Base-by-base conservation (phyloP, 2,797 vertebrate species). In the Lagodon rhomboides region DNA sequence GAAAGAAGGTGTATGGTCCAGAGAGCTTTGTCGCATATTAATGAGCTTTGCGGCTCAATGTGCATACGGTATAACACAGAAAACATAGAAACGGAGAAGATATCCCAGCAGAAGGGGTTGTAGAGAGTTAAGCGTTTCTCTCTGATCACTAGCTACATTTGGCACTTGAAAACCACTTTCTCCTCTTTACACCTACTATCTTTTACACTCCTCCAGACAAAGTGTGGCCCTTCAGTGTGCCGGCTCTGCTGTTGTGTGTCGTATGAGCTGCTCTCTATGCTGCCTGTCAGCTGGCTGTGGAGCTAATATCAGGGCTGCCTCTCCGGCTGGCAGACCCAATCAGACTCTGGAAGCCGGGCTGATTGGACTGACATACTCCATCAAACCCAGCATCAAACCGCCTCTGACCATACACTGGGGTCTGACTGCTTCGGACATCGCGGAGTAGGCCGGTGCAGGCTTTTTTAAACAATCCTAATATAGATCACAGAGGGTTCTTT, bases 291-390 rank as follows among this genome's bases (percentile, higher is more conserved):
- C 91, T 85, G 89, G 90, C 87, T 79, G 86, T 91, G 66, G 92
- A 95, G 93, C 94, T 95, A 95, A 95, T 95, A 95, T 94, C 93
- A 88, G 93, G 87, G 91, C 93, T 93, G 92, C 93, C 93, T 95
- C 90, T 92, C 88, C 61, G 68, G 85, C 93, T 95, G 95, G 94
- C 94, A 95, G 94, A 93, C 88, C 94, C 95, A 96, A 95, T 96
- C 95, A 95, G 89, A 88, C 94, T 95, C 90, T 92, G 91, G 94
- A 94, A 94, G 91, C 92, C 68, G 82, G 92, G 89, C 93, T 96
- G 95, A 96, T 96, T 96, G 95, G 93, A 93, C 94, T 95, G 95
- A 96, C 95, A 96, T 95, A 95, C 94, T 96, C 95, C 93, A 96
- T 96, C 95, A 95, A 95, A 95, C 91, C 90, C 91, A 89, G 90